phyloP scores from a whole-genome alignment of 92 coral and sea anemone genomes.

The Micromussa lordhowensis region DNA sequence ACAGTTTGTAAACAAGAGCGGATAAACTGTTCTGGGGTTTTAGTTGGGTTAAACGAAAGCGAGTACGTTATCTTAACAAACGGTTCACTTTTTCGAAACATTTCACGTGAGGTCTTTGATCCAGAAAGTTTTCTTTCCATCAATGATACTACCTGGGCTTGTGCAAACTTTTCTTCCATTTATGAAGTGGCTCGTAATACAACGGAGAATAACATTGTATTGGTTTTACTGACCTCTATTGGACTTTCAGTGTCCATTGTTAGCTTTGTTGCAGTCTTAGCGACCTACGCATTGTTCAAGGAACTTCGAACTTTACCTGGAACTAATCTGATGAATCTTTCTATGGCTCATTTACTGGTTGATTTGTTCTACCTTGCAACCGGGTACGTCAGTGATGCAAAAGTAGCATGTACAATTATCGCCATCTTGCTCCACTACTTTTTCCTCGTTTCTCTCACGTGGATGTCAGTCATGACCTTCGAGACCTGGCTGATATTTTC shows the following conservation, averaged over 20 bases:
- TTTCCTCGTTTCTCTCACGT: conserved; percentile 68
- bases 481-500: conserved; percentile 76
- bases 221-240: conserved; percentile 39
- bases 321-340: conserved; percentile 59
- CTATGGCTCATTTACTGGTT: conserved; percentile 39
- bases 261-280: conserved; percentile 28
- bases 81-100: conserved; percentile 53
- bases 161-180: conserved; percentile 27
- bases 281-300: conserved; percentile 51
- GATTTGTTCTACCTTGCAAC: conserved; percentile 43
- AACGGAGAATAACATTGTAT: neutral
- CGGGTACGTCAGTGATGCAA: neutral
- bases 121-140: conserved; percentile 28
- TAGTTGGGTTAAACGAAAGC: neutral
- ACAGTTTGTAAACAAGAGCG: conserved; percentile 6
- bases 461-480: conserved; percentile 81
- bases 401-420: conserved; percentile 47
- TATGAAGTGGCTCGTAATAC: neutral
- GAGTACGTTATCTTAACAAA: conserved; percentile 59
- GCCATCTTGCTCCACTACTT: conserved; percentile 68
- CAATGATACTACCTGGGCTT: conserved; percentile 52
- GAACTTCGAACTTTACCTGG: conserved; percentile 69
- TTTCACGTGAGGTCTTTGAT: conserved; percentile 35
- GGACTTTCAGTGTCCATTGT: conserved; percentile 58
- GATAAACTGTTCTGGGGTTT: conserved; percentile 17